Conservation (phyloP, 2,888 invertebrate species). For the Melinaea marsaeus region DNA sequence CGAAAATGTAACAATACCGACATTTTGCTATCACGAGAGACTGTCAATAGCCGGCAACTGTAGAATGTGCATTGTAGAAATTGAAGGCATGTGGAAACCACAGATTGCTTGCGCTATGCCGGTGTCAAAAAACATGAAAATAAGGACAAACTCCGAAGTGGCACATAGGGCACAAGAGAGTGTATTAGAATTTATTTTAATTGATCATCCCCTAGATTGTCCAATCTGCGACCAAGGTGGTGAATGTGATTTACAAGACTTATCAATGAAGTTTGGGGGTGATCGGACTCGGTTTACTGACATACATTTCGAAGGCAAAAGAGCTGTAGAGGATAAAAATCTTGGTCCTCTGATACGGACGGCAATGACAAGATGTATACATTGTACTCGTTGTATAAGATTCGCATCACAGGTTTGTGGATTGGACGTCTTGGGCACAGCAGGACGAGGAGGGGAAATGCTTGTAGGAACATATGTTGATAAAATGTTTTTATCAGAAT, state of each 20-base stretch:
- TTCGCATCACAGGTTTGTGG: conserved; percentile 99
- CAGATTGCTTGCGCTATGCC: conserved; percentile 99
- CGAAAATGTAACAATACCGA: conserved; percentile 79
- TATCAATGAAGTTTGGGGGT: conserved; percentile 98
- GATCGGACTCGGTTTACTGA: conserved; percentile 95
- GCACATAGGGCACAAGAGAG: conserved; percentile 82
- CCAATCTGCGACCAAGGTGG: conserved; percentile 99
- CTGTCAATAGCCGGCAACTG: conserved; percentile 99
- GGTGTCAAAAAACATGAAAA: conserved; percentile 96
- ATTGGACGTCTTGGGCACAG: conserved; percentile 94
- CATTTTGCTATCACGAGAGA: conserved; percentile 99
- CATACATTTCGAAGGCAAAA: conserved; percentile 90
- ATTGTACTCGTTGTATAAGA: conserved; percentile 97
- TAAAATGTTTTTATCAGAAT: conserved; percentile 96
- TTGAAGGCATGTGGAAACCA: conserved; percentile 96
- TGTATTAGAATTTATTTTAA: conserved; percentile 97
- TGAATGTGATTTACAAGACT: conserved; percentile 96
- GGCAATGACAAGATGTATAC: conserved; percentile 99
- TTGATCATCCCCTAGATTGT: conserved; percentile 99
- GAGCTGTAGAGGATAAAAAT: conserved; percentile 97
- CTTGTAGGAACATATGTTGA: conserved; percentile 99
- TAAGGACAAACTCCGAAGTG: conserved; percentile 95
- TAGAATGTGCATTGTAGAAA: conserved; percentile 98
- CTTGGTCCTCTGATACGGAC: conserved; percentile 97
- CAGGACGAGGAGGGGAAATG: conserved; percentile 96